Base-by-base conservation (phyloP, 2,888 invertebrate genomes). In the Priocnemis perturbator region DNA sequence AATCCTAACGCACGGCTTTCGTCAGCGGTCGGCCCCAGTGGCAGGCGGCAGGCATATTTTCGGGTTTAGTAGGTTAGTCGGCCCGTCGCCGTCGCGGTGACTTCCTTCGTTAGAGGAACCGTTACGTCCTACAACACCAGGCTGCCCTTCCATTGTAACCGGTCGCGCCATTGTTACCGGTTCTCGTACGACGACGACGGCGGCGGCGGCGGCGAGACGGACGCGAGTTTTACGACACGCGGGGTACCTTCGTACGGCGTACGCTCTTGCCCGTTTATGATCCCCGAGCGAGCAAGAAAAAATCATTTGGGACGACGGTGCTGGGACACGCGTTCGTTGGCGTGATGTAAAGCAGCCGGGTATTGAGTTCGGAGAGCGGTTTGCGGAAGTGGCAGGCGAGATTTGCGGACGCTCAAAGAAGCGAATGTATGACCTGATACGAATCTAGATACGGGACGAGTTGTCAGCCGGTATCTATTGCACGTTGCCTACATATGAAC, bases 11-110 rank as follows among this genome's bases (percentile, higher is more conserved):
- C 37, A 37, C 37, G 37, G 4, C 37, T 37, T 3, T 9, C 37
- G 37, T 37, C 11, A 11, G 11, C 37, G 59, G 52, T 21, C n/a
- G 44, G n/a, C 17, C 26, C 30, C 21, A 48, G 55, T 15, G 26
- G 30, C 48, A 62, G 62, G 61, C 17, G 52, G 37, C 37, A 37
- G 37, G 37, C 7, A 37, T 37, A 37, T 37, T 37, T 37, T 37
- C 37, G 60, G 58, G 76, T 81, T 85, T 83, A 85, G 84, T 85
- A 83, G 85, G 85, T 85, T 85, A 85, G 81, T 82, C 81, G 83
- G 83, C 73, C 78, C 81, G 72, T 64, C 19, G 17, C 78, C 81
- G 72, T 64, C 19, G 17, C 50, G 56, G 52, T 66, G 67, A 64
- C 72, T 78, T 78, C 79, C 78, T 79, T 82, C 75, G 80, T 81